Evolutionary conservation across 2,797 vertebrate species (phyloP), one percentile per base, ranked within the genome.

Genomic region (Carduelis carduelis): DNA sequence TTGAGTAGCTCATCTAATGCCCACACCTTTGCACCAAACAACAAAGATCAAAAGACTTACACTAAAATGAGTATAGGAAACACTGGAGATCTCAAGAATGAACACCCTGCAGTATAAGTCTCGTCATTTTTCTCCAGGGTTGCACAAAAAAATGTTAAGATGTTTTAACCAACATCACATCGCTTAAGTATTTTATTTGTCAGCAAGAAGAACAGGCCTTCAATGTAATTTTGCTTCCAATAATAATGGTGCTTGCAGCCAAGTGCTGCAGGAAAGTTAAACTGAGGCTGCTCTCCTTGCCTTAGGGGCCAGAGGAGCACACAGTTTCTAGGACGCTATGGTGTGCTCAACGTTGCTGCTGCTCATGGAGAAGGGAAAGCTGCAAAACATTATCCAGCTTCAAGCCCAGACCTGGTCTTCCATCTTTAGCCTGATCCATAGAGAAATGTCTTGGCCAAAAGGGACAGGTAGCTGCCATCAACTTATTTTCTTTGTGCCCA

Each of bases 11-110:
- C 77, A 79, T 90, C 75, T 94, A 81, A 74, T 79, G 68, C 56
- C 59, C 75, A 76, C 52, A 89, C 70, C 83, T 95, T 74, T 84
- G 52, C 15, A 22, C 71, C 78, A 95, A 94, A 83, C 55, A 84
- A 35, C 66, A 37, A 87, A 87, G 66, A 90, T 93, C 85, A 97
- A 70, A 90, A 84, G 70, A 49, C 19, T 60, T 55, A 39, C 1
- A 4, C 34, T 87, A 53, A 95, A 95, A 77, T 13, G 23, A 68
- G 27, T 74, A 76, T 19, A 89, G 64, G 63, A 94, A 89, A 70
- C 43, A 66, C 27, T 49, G 49, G 56, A 46, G 55, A 49, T 46
- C 32, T 77, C 41, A 15, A 60, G 64, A 89, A 77, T 14, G 4
- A 85, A 13, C 50, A 83, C n/a, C 19, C 83, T 63, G 55, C 44